phyloP scores from a whole-genome alignment of 2,888 invertebrate species.

The Drosophila lacicola region DNA sequence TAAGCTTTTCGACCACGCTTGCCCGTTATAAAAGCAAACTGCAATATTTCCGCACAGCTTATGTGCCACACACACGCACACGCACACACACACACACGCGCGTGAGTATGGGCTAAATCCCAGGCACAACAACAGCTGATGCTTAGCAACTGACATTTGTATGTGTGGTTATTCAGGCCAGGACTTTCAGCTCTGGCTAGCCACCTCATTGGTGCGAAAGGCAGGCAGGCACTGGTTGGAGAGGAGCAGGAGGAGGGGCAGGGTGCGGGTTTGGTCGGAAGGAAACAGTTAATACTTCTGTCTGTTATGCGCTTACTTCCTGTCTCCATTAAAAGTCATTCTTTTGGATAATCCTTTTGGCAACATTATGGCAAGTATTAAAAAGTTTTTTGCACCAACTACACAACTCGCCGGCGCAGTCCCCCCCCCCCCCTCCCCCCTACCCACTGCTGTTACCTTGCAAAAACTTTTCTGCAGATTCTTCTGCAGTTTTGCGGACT shows the following conservation, averaged over 20 bases:
- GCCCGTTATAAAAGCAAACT: slow-evolving; percentile 61
- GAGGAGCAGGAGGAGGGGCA: neutral
- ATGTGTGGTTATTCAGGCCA: slow-evolving; percentile 27
- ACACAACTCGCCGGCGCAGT: neutral
- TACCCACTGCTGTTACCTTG: slow-evolving; percentile 63
- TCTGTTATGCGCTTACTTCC: slow-evolving; percentile 81
- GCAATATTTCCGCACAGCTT: slow-evolving; percentile 78
- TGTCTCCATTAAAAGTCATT: slow-evolving; percentile 83
- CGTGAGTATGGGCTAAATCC: too few relatives aligned
- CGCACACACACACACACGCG: too few relatives aligned
- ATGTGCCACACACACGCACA: slow-evolving; percentile 48
- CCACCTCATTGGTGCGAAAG: slow-evolving; percentile 12
- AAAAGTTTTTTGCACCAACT: slow-evolving; percentile 72
- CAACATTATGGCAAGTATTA: slow-evolving; percentile 81
- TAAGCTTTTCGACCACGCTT: slow-evolving; percentile 63
- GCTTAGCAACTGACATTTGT: slow-evolving; percentile 73
- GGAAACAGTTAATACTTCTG: slow-evolving; percentile 81
- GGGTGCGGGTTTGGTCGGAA: slow-evolving; percentile 56
- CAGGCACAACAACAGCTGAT: slow-evolving; percentile 46
- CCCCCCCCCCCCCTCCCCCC: neutral
- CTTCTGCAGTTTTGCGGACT: slow-evolving; percentile 68
- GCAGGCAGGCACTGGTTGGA: neutral
- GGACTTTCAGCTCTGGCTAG: slow-evolving; percentile 14
- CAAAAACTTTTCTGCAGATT: slow-evolving; percentile 67
- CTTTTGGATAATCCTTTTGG: slow-evolving; percentile 80